Base-by-base conservation (phyloP, 2,797 vertebrate species). In the Atherinosoma microstoma region DNA sequence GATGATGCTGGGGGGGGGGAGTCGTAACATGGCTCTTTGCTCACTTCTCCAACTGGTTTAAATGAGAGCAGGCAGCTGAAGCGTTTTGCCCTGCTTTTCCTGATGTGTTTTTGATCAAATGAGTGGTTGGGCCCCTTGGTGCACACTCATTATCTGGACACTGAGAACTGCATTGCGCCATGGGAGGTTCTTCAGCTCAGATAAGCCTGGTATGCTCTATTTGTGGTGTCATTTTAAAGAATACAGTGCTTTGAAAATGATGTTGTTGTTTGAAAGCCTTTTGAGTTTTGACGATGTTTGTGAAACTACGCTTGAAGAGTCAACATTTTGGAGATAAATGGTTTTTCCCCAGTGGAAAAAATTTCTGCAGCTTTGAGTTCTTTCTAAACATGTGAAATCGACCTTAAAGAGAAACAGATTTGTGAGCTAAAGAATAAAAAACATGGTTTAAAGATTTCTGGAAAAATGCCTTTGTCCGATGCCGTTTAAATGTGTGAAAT, bases 21-120 rank as follows among this genome's bases (percentile, higher is more conserved):
- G 72, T 72, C n/a, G 22, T 49, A 49, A 64, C 74, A 74, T 87
- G 84, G 78, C 70, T 75, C 82, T 78, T 76, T 79, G 84, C 88
- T 91, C 80, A 36, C 83, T 83, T 76, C 79, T 76, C 72, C 72
- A 76, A 67, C 69, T 62, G 78, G 76, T 92, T 85, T 82, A 76
- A 88, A 84, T 57, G 69, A 84, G 73, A 79, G 67, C 64, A 54
- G 64, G 64, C 68, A 54, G 73, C 75, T 76, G 74, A 73, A 61
- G 67, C 61, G 36, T 82, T 76, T 78, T 58, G 29, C 76, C 71
- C 65, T 49, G 63, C 71, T 73, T 69, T 73, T 67, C 68, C 82
- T 71, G 83, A 87, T 84, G 75, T 84, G 85, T 86, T 78, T 84
- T 80, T 87, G 89, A 89, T 93, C 78, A 84, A 83, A 84, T 81